Conservation (phyloP, 2,113 vertebrate genomes). For the Pollimyrus isidori region DNA sequence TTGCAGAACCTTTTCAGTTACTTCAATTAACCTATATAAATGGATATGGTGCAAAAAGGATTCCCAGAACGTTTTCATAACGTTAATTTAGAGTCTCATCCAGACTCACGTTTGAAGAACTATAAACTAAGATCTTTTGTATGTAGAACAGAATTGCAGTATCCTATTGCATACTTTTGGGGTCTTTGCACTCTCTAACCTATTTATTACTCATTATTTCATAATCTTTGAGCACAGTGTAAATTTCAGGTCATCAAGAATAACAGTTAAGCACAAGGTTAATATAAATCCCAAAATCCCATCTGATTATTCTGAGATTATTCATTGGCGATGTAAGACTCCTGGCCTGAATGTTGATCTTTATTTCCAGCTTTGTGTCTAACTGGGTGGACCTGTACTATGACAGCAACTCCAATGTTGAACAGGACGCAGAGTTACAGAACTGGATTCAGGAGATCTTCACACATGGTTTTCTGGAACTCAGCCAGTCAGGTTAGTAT, state of each 20-base stretch:
- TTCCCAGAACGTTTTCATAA: not conserved
- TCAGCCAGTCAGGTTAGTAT: slow-evolving; percentile 39
- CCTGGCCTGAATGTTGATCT: not conserved
- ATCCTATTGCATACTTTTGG: not conserved
- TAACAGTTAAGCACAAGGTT: not conserved
- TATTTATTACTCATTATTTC: not conserved
- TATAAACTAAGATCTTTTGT: not conserved
- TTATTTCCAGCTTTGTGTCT: slow-evolving; percentile 44
- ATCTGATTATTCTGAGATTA: not conserved
- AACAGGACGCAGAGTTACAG: slow-evolving; percentile 50
- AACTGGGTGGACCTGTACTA: slow-evolving; percentile 46
- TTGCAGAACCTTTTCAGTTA: not conserved
- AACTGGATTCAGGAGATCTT: slow-evolving; percentile 53
- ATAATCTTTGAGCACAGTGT: not conserved
- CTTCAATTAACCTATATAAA: not conserved
- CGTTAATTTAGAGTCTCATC: not conserved
- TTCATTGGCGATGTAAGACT: not conserved
- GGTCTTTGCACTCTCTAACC: not conserved
- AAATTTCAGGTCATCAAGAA: not conserved
- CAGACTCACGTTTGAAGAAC: not conserved
- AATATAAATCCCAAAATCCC: not conserved
- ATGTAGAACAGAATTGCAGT: not conserved
- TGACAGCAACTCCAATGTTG: slow-evolving; percentile 27
- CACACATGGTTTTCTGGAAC: slow-evolving; percentile 43
- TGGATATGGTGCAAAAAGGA: not conserved